Percentiles rank a stretch among this genome's conserved stretches.
Evolutionary conservation across 2,888 invertebrate genomes (phyloP).

Genomic region (Sepioteuthis lessoniana): DNA sequence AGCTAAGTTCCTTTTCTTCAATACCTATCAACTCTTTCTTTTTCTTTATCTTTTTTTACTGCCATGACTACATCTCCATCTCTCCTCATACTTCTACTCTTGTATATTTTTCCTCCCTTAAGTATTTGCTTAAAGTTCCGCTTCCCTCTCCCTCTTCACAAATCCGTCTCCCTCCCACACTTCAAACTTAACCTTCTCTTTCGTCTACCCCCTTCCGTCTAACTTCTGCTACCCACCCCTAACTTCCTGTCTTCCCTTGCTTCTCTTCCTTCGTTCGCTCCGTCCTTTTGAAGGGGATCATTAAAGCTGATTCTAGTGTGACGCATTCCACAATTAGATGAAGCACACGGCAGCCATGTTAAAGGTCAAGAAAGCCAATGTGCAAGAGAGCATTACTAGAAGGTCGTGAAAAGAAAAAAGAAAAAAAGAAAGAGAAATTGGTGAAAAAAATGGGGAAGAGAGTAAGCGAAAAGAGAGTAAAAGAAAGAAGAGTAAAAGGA

Average conservation of each 20-base stretch:
- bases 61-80: background rate
- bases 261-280: background rate
- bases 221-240: background rate
- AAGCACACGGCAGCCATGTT: background rate
- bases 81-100: too few relatives aligned
- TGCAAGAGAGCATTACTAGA: background rate
- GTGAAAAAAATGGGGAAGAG: background rate
- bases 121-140: too few relatives aligned
- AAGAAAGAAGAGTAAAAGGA: too few relatives aligned
- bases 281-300: conserved; percentile 13
- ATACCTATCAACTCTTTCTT: too few relatives aligned
- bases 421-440: background rate
- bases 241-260: background rate
- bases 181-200: background rate
- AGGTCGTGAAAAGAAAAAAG: background rate
- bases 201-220: background rate
- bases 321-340: conserved; percentile 33
- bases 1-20: background rate
- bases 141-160: too few relatives aligned
- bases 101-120: too few relatives aligned
- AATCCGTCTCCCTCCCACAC: background rate
- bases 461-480: background rate
- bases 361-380: background rate
- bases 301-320: conserved; percentile 33
- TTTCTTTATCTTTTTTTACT: background rate